Evolutionary conservation across 2,888 invertebrate species (phyloP).

Genomic region (Drosophila anomalipes): DNA sequence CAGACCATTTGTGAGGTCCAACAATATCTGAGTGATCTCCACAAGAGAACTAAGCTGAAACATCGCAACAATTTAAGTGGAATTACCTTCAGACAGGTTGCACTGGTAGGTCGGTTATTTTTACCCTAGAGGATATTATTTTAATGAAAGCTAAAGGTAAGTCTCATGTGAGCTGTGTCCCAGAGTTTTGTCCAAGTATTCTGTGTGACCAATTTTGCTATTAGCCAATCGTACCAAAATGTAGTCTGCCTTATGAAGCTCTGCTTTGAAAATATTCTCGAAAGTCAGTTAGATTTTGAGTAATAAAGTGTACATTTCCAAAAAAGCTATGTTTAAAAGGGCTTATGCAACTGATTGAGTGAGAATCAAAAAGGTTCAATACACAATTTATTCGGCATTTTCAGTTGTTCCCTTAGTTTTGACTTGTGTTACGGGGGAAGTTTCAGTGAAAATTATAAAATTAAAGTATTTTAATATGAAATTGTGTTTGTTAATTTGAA

Average conservation of each 20-base stretch:
- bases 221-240: background rate
- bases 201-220: background rate
- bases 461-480: background rate
- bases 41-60: constrained; percentile 63
- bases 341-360: background rate
- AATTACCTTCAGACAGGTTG: constrained; percentile 75
- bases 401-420: background rate
- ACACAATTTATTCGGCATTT: background rate
- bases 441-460: background rate
- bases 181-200: background rate
- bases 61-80: constrained; percentile 77
- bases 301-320: background rate
- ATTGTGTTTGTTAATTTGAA: background rate
- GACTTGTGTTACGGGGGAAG: no score
- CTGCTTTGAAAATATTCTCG: background rate
- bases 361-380: background rate
- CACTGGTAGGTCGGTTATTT: constrained; percentile 66
- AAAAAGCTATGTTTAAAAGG: background rate
- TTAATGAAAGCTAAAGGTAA: background rate
- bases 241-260: background rate
- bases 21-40: constrained; percentile 69
- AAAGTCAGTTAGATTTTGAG: no score
- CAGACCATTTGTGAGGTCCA: constrained; percentile 45
- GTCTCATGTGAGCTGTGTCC: background rate
- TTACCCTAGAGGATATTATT: background rate